These are phyloP conservation scores for Euplagia quadripunctaria DNA, from an alignment of 2,888 invertebrate genomes.

Conservation along the genomic window DNA sequence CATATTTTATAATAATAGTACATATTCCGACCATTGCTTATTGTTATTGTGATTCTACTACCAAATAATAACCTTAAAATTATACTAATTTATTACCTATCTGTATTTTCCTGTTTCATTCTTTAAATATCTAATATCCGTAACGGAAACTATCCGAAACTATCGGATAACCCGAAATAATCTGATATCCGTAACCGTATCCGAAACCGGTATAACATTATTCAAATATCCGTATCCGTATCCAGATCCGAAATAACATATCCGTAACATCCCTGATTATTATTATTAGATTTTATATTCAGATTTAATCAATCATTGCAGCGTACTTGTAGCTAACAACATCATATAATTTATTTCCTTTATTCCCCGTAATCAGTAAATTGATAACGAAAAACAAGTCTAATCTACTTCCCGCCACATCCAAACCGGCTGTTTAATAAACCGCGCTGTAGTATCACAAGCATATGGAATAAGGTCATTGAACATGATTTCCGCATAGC, in stretches of 20 bases:
- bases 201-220: too few species aligned
- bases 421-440: neutral
- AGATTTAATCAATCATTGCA: neutral
- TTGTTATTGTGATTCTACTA: too few species aligned
- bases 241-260: neutral
- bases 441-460: neutral
- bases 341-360: constrained; percentile 1
- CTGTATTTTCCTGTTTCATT: too few species aligned
- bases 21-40: too few species aligned
- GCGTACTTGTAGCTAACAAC: neutral
- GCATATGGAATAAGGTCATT: constrained; percentile 41
- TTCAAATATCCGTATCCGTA: neutral
- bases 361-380: constrained; percentile 3
- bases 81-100: too few species aligned
- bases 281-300: neutral
- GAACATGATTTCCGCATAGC: constrained; percentile 40
- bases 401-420: constrained; percentile 6
- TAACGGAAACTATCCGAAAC: too few species aligned
- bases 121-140: too few species aligned
- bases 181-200: too few species aligned
- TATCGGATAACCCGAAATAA: too few species aligned
- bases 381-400: neutral
- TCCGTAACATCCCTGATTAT: too few species aligned
- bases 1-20: too few species aligned
- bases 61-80: too few species aligned